Percentiles rank a stretch among this genome's conserved stretches.
Evolutionary conservation across 1,140 invertebrate species (phyloP).

Genomic region (Harpegnathos saltator): DNA sequence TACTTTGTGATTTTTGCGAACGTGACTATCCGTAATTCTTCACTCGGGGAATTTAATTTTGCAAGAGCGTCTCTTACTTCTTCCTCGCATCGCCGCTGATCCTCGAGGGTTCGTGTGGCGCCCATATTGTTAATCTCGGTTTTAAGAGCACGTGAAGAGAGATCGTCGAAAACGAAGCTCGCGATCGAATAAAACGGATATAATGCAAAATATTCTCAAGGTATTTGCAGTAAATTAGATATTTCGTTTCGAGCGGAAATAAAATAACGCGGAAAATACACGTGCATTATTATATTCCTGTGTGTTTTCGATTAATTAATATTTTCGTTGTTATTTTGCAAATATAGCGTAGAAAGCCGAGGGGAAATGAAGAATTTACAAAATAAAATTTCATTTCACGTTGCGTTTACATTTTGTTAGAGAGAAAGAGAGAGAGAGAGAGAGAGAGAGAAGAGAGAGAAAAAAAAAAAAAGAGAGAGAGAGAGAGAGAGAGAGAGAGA

Average conservation of each 20-base stretch:
- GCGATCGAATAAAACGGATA: neutral
- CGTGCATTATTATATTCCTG: too few species aligned
- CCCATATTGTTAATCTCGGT: constrained; percentile 16
- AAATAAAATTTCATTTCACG: constrained; percentile 22
- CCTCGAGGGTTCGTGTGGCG: neutral
- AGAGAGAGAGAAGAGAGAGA: too few species aligned
- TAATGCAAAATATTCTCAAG: neutral
- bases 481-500: too few species aligned
- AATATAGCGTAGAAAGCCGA: neutral
- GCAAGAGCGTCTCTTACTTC: neutral
- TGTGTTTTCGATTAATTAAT: too few species aligned
- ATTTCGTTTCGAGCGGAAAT: too few species aligned
- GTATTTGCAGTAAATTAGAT: neutral
- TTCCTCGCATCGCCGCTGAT: neutral
- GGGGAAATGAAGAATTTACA: neutral
- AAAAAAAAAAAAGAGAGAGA: too few species aligned
- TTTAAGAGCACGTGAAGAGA: neutral
- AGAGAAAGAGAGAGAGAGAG: too few species aligned
- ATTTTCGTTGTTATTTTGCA: too few species aligned
- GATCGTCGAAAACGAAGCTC: constrained; percentile 20
- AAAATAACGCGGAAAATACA: too few species aligned
- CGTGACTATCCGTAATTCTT: neutral
- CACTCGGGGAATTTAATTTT: constrained; percentile 13
- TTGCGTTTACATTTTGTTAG: constrained; percentile 5
- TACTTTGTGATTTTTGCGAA: neutral